Evolutionary conservation across 2,797 vertebrate genomes (phyloP), one percentile per base, ranked within the genome.

Genomic region (Eulemur albifrons): DNA sequence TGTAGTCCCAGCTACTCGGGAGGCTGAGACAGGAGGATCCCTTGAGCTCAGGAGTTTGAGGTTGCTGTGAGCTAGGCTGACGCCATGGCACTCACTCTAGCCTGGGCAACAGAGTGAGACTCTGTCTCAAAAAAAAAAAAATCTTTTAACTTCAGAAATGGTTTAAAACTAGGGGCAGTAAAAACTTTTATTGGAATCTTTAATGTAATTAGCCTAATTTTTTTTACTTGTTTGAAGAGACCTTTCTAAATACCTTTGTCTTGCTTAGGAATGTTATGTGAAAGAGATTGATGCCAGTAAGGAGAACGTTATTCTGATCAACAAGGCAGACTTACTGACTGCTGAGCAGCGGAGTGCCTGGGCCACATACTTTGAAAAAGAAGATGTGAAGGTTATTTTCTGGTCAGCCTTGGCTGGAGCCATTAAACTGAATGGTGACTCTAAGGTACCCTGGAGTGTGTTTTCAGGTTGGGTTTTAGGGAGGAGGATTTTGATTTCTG

Each of bases 371-470:
- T 99, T 99, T 94, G 98, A 99, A 97, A 99, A 98, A 14, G 99
- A 99, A 59, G 99, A 99, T 0, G 82, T 99, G 38, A 99, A 99
- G 95, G 99, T 99, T 5, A 99, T 99, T 92, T 99, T 99, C 98
- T 99, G 99, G 99, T 99, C 99, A 0, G 99, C 99, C 17, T 91
- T 99, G 97, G 99, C 99, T 43, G 99, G 99, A 97, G 98, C 98
- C 38, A 43, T 85, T 48, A 98, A 99, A 32, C 98, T 99, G 1
- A 99, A 98, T 0, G 98, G 98, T 27, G 98, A 98, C 90, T 98
- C 98, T 1, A 99, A 99, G 99, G 99, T 99, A 98, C 73, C 1
- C 25, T 3, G 3, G 5, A 12, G 38, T 0, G 15, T 38, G 83
- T 30, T 23, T 69, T 83, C 32, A 50, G 2, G 1, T 59, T 54